Base-by-base conservation (phyloP, 1,140 invertebrate species). In the Drepana arcuata region DNA sequence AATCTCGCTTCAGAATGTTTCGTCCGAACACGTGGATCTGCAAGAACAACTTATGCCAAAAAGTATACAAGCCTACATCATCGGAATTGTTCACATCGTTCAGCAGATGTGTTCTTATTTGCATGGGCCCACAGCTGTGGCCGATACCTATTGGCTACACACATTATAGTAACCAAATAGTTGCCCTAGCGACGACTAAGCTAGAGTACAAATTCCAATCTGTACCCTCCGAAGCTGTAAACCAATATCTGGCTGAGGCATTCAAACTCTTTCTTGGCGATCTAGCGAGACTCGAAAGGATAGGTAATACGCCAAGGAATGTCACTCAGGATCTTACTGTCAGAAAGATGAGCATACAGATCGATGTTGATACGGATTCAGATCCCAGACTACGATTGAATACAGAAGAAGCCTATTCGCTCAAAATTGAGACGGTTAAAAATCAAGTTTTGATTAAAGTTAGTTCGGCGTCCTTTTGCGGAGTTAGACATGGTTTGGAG, bases 401-500 rank as follows among this genome's bases (percentile, higher is more conserved):
- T 14, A 92, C 89, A 0, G 89, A 93, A 41, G 92, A 94, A 65
- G 87, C 88, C 7, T 94, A 93, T 48, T 85, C 82, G 5, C 44
- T 93, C 1, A 86, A 85, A 10, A 48, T 92, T 2, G 70, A 72
- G 14, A 73, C 83, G 11, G 75, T 83, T 46, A 73, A 73, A 27
- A 79, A 81, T 30, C 36, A 72, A 14, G 27, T 91, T 0, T 73
- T 85, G 2, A 88, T 88, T 0, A 86, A 81, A 24, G 87, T 95
- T 13, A 71, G 47, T 1, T 88, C 88, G 0, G 83, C 84, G 5
- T 91, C 88, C 0, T 93, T 88, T 59, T 92, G 91, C 55, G 93
- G 93, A 0, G 88, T 88, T 0, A 85, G 92, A 4, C 92, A 94
- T 48, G 93, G 88, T 0, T 63, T 94, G 0, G 92, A 94, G 62